A percentile compares a stretch with the other conserved stretches of the same genome.
Conservation (phyloP, 2,797 vertebrate species). For the Crenichthys baileyi region DNA sequence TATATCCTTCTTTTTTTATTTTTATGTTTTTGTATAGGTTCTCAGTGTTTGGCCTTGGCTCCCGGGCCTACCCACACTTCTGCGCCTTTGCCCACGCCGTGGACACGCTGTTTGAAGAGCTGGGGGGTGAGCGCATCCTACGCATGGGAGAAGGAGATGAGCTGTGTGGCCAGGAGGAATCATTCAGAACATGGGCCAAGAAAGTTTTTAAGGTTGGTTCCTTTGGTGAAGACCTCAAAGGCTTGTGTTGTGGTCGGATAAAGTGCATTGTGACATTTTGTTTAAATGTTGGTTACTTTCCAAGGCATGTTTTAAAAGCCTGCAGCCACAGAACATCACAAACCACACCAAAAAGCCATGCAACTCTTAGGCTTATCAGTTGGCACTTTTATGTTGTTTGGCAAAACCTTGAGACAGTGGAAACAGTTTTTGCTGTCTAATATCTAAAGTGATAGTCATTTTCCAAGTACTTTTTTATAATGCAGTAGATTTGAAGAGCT, state of each 20-base stretch:
- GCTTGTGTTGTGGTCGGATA: not conserved
- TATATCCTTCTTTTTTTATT: not conserved
- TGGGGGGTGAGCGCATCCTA: constrained; percentile 97
- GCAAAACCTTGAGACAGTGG: constrained; percentile 7
- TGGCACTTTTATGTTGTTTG: constrained; percentile 12
- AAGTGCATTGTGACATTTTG: not conserved
- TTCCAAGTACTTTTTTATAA: constrained; percentile 8
- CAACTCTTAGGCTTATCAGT: not conserved
- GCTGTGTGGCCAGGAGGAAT: constrained; percentile 97
- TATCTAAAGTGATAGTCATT: constrained; percentile 7
- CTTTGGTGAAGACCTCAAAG: constrained; percentile 12
- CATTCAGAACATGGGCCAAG: constrained; percentile 98
- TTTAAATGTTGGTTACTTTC: not conserved
- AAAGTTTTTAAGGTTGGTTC: constrained; percentile 95
- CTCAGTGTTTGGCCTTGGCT: constrained; percentile 97
- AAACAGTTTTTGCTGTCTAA: not conserved
- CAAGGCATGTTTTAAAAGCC: not conserved
- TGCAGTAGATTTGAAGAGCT: not conserved
- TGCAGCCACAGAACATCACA: not conserved
- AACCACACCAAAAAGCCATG: constrained; percentile 8
- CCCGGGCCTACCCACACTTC: constrained; percentile 97
- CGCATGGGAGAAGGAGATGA: constrained; percentile 98
- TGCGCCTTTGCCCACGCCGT: constrained; percentile 97
- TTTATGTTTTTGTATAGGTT: constrained; percentile 81
- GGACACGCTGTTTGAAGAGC: constrained; percentile 96